Evolutionary conservation across 2,113 vertebrate genomes (phyloP), one percentile per base, ranked within the genome.

Genomic region (Gopherus flavomarginatus): DNA sequence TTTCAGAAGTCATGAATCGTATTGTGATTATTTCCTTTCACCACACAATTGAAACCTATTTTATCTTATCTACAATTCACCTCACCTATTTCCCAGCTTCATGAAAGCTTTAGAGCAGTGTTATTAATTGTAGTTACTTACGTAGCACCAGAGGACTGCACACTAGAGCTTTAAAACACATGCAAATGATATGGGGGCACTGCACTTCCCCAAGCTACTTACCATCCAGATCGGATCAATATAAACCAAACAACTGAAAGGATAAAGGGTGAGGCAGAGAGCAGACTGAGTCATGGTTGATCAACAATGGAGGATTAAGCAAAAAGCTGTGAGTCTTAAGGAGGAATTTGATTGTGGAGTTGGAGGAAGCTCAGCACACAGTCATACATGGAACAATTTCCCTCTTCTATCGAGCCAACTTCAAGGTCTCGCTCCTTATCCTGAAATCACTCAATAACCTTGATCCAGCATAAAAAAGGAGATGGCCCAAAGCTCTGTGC

Each of bases 271-370:
- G 65, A 92, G 72, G 7, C 13, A 85, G 57, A 84, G 89, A 95
- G 86, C 50, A 81, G 27, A 59, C 86, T 93, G 65, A 95, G 83
- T 87, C 26, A 47, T 7, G 26, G 87, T 44, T 92, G 90, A 82
- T 89, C 88, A 96, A 38, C 26, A 69, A 57, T 11, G 72, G 35
- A 91, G 92, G 38, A 83, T 54, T 69, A 92, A 79, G 59, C 42
- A 90, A 90, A 96, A 93, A 31, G 11, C 31, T 31, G 11, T 72
- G 57, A 50, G 42, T 44, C 19, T 72, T 38, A 47, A 29, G 83
- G 57, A 96, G 92, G 92, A 96, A 94, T 79, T 16, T 83, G 89
- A 92, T 88, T 87, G 44, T 11, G 38, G 86, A 89, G 54, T 94
- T 96, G 87, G 87, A 1, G 4, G 82, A 92, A 88, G 42, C n/a